Percentiles rank a stretch among this genome's conserved stretches.
Conservation (phyloP, 92 coral and sea anemone genomes). For the Zoanthus sociatus region DNA sequence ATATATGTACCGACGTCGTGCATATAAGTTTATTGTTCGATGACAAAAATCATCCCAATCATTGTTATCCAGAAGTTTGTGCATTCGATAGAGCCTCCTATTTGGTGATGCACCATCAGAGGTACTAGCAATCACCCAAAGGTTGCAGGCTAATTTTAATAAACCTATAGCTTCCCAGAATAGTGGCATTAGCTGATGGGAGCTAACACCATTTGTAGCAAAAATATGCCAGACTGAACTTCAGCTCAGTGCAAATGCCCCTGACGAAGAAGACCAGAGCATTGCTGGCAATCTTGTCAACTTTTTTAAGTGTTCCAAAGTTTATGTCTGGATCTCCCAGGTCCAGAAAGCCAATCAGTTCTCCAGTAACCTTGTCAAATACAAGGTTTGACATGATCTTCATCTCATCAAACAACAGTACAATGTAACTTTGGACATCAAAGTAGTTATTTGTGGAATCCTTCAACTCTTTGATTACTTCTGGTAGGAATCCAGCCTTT, state of each 20-base stretch:
- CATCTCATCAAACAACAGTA: slow-evolving; percentile 21
- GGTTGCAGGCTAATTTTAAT: slow-evolving; percentile 61
- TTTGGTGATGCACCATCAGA: slow-evolving; percentile 60
- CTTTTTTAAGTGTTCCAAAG: slow-evolving; percentile 59
- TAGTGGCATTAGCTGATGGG: slow-evolving; percentile 64
- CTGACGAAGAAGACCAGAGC: slow-evolving; percentile 66
- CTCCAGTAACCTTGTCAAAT: background rate
- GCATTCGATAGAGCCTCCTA: slow-evolving; percentile 47
- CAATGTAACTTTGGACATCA: slow-evolving; percentile 28
- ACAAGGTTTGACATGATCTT: slow-evolving; percentile 3
- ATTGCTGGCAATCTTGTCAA: slow-evolving; percentile 64
- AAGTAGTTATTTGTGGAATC: background rate
- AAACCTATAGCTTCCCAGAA: slow-evolving; percentile 73
- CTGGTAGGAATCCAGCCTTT: slow-evolving; percentile 43
- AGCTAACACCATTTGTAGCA: slow-evolving; percentile 75
- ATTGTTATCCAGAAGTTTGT: slow-evolving; percentile 54
- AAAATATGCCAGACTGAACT: slow-evolving; percentile 71
- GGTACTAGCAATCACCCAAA: slow-evolving; percentile 70
- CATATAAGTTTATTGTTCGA: no score
- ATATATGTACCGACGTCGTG: no score
- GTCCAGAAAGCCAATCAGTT: background rate
- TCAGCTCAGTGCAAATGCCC: slow-evolving; percentile 69
- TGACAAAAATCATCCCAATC: no score
- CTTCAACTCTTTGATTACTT: slow-evolving; percentile 24
- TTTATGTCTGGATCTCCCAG: slow-evolving; percentile 73